Evolutionary conservation across 2,797 vertebrate genomes (phyloP).

Genomic region (Gallinago solitaria): DNA sequence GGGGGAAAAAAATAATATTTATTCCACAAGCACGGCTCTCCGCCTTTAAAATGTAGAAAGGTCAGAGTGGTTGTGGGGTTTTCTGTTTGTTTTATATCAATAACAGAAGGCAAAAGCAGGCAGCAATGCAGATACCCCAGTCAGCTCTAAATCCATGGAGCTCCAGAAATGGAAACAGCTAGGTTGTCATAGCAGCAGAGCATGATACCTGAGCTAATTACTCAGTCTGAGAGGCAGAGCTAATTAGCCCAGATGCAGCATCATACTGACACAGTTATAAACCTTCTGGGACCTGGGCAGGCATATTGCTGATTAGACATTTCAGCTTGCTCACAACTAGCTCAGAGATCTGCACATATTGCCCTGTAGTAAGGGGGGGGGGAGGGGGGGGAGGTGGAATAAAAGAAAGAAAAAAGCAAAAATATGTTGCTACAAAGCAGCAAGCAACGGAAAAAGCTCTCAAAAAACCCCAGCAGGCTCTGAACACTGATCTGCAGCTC

Average conservation of each 20-base stretch:
- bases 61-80: background rate
- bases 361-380: fast-evolving
- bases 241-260: constrained; percentile 58
- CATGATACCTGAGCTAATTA: constrained; percentile 65
- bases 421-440: background rate
- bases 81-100: constrained; percentile 36
- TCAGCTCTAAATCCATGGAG: background rate
- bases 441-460: background rate
- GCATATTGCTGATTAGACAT: background rate
- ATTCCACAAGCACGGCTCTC: background rate
- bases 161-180: constrained; percentile 47
- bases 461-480: background rate
- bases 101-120: constrained; percentile 43
- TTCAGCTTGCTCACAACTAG: background rate
- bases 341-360: background rate
- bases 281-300: background rate
- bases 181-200: constrained; percentile 60
- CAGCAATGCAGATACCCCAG: background rate
- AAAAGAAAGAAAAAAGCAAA: background rate
- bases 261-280: constrained; percentile 41
- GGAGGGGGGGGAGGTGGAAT: background rate
- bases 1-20: background rate
- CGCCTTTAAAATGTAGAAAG: background rate
- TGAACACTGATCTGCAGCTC: background rate
- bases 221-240: constrained; percentile 41